Evolutionary conservation across 2,113 vertebrate species (phyloP).

Genomic region (Hippotragus niger): DNA sequence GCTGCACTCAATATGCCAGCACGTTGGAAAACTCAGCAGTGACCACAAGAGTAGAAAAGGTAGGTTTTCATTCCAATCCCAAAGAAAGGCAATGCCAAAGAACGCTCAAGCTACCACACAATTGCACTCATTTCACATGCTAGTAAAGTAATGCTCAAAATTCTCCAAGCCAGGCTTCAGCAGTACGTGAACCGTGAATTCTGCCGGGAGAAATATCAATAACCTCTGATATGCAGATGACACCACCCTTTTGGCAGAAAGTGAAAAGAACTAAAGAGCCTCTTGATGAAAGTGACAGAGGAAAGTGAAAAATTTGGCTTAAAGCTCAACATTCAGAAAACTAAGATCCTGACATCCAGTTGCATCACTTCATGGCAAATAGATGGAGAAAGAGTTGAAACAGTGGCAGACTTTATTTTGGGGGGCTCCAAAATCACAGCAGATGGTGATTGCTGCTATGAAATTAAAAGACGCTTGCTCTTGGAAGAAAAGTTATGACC

Average conservation of each 20-base stretch:
- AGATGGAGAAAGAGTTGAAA: neutral
- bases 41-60: neutral
- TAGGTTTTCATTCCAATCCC: neutral
- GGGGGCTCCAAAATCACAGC: neutral
- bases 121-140: neutral
- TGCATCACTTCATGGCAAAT: neutral
- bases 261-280: neutral
- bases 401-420: neutral
- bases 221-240: neutral
- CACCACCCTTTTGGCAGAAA: neutral
- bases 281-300: neutral
- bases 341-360: neutral
- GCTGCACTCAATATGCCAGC: neutral
- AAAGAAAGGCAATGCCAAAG: neutral
- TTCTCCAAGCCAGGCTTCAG: neutral
- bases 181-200: accelerated
- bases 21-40: neutral
- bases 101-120: neutral
- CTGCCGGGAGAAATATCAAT: neutral
- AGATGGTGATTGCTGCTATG: neutral
- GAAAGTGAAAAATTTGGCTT: neutral
- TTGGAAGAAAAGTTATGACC: neutral
- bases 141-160: neutral
- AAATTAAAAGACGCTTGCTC: neutral
- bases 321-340: neutral